A percentile compares a stretch with the other conserved stretches of the same genome.
These are phyloP conservation scores for Trematocara marginatum DNA, from an alignment of 2,113 vertebrate species.

Conservation along the genomic window DNA sequence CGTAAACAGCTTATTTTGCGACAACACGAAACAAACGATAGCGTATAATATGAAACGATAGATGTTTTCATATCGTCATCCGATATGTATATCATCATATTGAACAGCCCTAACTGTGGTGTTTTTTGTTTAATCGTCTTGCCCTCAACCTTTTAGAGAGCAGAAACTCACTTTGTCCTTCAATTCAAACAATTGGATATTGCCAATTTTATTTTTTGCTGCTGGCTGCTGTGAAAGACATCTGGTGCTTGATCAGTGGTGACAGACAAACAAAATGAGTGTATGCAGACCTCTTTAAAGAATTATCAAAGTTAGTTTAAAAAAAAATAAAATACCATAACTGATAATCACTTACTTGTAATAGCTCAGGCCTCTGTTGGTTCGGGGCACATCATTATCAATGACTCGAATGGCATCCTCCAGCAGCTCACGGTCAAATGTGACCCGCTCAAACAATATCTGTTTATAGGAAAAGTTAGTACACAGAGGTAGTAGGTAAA, in stretches of 20 bases:
- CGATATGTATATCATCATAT: neutral
- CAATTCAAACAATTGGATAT: neutral
- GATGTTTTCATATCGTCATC: neutral
- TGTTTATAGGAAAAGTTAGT: slow-evolving; percentile 1
- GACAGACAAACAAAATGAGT: neutral
- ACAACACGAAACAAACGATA: neutral
- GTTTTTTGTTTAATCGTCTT: neutral
- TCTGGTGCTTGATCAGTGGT: neutral
- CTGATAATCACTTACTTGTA: slow-evolving; percentile 67
- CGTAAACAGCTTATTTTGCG: too few relatives aligned
- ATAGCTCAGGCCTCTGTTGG: slow-evolving; percentile 71
- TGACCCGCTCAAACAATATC: slow-evolving; percentile 69
- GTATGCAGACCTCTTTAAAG: neutral
- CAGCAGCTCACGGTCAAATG: slow-evolving; percentile 67
- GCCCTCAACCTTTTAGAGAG: neutral
- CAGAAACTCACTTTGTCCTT: neutral
- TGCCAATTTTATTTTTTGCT: neutral
- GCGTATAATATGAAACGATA: neutral
- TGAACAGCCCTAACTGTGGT: neutral
- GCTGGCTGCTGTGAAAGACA: neutral
- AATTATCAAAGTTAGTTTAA: neutral
- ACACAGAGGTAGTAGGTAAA: neutral
- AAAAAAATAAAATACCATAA: neutral
- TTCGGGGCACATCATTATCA: slow-evolving; percentile 77
- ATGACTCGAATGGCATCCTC: slow-evolving; percentile 75